phyloP scores from a whole-genome alignment of 2,797 vertebrate species.

The Huso huso region DNA sequence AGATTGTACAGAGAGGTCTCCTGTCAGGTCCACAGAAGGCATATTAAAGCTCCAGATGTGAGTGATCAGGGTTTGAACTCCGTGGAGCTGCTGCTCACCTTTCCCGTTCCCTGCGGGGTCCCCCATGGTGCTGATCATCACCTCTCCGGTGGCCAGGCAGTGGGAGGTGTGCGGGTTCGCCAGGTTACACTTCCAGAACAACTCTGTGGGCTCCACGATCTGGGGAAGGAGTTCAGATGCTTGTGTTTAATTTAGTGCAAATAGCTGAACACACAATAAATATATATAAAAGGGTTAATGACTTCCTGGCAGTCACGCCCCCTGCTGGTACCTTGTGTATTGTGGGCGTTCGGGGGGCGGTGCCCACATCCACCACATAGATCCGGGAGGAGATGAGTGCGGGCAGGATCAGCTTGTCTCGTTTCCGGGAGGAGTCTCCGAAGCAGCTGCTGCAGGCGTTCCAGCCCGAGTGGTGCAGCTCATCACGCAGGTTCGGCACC shows the following conservation, averaged over 20 bases:
- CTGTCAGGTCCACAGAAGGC: too few relatives aligned
- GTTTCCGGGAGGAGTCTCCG: slow-evolving; percentile 61
- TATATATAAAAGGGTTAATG: too few relatives aligned
- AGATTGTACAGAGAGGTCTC: too few relatives aligned
- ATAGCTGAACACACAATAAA: too few relatives aligned
- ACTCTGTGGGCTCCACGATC: slow-evolving; percentile 72
- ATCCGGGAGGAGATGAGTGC: slow-evolving; percentile 79
- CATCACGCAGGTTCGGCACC: slow-evolving; percentile 77
- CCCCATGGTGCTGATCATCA: slow-evolving; percentile 83
- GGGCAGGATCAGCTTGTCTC: slow-evolving; percentile 75
- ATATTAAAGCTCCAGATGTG: neutral
- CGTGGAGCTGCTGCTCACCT: slow-evolving; percentile 48
- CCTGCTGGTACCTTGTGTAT: slow-evolving; percentile 70
- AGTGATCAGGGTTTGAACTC: too few relatives aligned
- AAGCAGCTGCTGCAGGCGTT: slow-evolving; percentile 91
- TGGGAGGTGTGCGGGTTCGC: slow-evolving; percentile 79
- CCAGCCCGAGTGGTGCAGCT: slow-evolving; percentile 89
- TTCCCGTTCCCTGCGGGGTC: slow-evolving; percentile 75
- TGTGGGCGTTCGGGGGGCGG: slow-evolving; percentile 51
- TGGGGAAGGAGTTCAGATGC: slow-evolving; percentile 26
- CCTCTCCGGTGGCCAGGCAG: slow-evolving; percentile 78
- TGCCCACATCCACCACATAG: slow-evolving; percentile 77
- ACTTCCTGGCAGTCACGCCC: neutral
- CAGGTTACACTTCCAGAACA: slow-evolving; percentile 66
- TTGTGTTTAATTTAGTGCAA: neutral